A percentile compares a stretch with the other conserved stretches of the same genome.
Evolutionary conservation across 2,113 vertebrate species (phyloP).

Genomic region (Seriola aureovittata): DNA sequence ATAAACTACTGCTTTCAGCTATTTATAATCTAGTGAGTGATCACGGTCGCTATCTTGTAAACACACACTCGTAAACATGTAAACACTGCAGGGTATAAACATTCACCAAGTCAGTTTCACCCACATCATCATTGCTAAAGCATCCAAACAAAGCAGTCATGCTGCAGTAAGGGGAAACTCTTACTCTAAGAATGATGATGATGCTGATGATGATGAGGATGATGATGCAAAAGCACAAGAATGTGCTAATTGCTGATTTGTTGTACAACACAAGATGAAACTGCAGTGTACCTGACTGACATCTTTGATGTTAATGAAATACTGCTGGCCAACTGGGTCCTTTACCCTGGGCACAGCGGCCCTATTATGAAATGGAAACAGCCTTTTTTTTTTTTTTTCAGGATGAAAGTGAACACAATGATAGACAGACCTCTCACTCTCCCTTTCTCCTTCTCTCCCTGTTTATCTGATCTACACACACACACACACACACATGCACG

Average conservation of each 20-base stretch:
- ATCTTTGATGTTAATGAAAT: constrained; percentile 71
- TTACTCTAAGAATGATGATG: constrained; percentile 49
- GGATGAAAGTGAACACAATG: constrained; percentile 42
- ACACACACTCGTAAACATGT: constrained; percentile 62
- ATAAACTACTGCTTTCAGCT: constrained; percentile 1
- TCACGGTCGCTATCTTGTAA: constrained; percentile 51
- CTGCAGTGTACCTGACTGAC: constrained; percentile 52
- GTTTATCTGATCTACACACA: constrained; percentile 6
- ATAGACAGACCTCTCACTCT: background rate
- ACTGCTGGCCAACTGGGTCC: constrained; percentile 46
- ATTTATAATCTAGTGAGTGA: constrained; percentile 44
- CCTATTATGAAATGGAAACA: constrained; percentile 47
- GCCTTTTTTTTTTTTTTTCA: constrained; percentile 24
- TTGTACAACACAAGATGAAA: constrained; percentile 49
- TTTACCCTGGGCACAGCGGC: constrained; percentile 25
- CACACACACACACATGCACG: background rate
- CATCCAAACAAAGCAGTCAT: constrained; percentile 61
- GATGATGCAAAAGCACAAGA: constrained; percentile 66
- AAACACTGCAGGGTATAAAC: constrained; percentile 54
- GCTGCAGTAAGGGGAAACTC: constrained; percentile 34
- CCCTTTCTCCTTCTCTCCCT: background rate
- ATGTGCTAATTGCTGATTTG: constrained; percentile 70
- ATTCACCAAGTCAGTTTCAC: constrained; percentile 57
- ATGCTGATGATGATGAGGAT: constrained; percentile 4
- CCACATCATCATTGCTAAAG: constrained; percentile 41